Evolutionary conservation across 2,888 invertebrate species (phyloP), one percentile per base, ranked within the genome.

Genomic region (Troides aeacus): DNA sequence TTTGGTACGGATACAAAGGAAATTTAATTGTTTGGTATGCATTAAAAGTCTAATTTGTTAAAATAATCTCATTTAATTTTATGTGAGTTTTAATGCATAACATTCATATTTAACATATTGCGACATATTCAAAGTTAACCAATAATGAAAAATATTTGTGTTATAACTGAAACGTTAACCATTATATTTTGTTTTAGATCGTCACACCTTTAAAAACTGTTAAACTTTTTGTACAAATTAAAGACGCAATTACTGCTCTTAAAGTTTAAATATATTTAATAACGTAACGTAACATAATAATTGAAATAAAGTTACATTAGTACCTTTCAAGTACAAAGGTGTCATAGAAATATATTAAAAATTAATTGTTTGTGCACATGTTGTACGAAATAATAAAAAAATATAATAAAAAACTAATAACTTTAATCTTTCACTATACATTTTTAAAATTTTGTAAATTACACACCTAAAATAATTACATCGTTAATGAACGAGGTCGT

Each of bases 401-500:
- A 2, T 18, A 50, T 17, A 15, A n/a, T 18, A 53, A 53, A 7
- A 46, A 46, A 46, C 12, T 4, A 15, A 2, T 46, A 15, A 46
- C n/a, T 53, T 6, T 4, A n/a, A 53, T 53, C n/a, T 18, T 53
- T 53, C 18, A 53, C 53, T 53, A n/a, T n/a, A n/a, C n/a, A 53
- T n/a, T n/a, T 53, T 50, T 53, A n/a, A n/a, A 53, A 53, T n/a
- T 53, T 53, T 53, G 6, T n/a, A 58, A 58, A 21, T 58, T 58
- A 58, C 10, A 12, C 12, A 58, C 23, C 57, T 21, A 15, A 15
- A 8, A 58, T 23, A 58, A 23, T 23, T 58, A n/a, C 23, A 24
- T 58, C 24, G n/a, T 60, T 61, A 21, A 58, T 17, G 24, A 63
- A 68, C 24, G 59, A 59, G 15, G 24, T 24, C 24, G 24, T 24